A percentile compares a stretch with the other conserved stretches of the same genome.
Evolutionary conservation across 2,797 vertebrate species (phyloP).

Genomic region (Carcharodon carcharias): DNA sequence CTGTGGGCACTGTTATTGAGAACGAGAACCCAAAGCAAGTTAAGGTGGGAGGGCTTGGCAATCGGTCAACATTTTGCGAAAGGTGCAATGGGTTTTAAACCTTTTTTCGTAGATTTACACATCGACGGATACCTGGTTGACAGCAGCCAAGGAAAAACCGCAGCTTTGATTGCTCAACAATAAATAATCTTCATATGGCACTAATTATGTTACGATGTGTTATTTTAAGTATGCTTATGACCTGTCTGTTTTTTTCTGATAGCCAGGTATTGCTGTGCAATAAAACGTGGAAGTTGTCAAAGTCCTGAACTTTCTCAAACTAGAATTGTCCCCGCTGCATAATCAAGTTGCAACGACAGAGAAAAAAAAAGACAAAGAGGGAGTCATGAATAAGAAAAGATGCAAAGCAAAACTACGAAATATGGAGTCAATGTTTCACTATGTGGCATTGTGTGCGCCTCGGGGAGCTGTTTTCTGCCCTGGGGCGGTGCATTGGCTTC

Average conservation of each 20-base stretch:
- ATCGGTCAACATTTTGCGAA: not conserved
- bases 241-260: too few relatives aligned
- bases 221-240: slow-evolving; percentile 20
- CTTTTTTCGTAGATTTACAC: not conserved
- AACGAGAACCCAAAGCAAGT: not conserved
- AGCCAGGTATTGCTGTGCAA: not conserved
- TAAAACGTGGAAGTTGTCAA: not conserved
- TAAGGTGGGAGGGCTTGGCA: not conserved
- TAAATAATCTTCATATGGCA: not conserved
- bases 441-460: not conserved
- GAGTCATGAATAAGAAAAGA: not conserved
- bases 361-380: too few relatives aligned
- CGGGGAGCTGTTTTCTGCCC: not conserved
- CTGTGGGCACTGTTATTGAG: not conserved
- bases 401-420: too few relatives aligned
- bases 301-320: not conserved
- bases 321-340: not conserved
- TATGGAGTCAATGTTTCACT: not conserved
- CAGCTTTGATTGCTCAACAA: not conserved
- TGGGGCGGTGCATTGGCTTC: not conserved
- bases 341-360: not conserved
- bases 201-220: not conserved
- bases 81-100: not conserved
- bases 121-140: not conserved
- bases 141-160: not conserved